Evolutionary conservation across 2,888 invertebrate genomes (phyloP).

Genomic region (Oscheius sp.): DNA sequence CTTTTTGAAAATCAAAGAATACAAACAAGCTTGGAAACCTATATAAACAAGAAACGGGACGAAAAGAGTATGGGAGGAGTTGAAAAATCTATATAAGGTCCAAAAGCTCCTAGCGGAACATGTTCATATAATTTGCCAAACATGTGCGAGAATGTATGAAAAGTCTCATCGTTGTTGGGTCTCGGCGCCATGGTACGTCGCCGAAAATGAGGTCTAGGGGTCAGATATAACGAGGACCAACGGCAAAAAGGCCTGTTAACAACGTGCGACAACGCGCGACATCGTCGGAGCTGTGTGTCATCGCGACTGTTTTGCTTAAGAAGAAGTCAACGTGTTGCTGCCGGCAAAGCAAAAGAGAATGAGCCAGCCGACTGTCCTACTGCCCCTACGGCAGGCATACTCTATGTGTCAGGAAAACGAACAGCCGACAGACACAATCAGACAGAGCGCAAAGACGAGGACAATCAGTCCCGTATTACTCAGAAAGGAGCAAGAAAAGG

Average conservation of each 20-base stretch:
- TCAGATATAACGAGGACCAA: slow-evolving; percentile 30
- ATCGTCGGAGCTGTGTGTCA: neutral
- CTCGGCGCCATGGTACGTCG: slow-evolving; percentile 21
- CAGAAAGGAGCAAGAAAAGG: neutral
- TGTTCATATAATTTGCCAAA: too few species aligned
- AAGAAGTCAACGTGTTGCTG: neutral
- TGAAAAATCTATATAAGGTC: too few species aligned
- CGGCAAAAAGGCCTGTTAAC: slow-evolving; percentile 25
- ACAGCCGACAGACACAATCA: neutral
- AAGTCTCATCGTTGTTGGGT: neutral
- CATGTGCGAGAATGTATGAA: neutral
- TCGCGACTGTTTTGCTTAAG: slow-evolving; percentile 5
- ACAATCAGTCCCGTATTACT: too few species aligned
- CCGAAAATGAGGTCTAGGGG: slow-evolving; percentile 30
- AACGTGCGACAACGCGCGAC: neutral
- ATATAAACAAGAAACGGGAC: too few species aligned
- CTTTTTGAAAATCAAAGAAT: neutral
- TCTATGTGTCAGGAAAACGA: too few species aligned
- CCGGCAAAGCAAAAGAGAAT: neutral
- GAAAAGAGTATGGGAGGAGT: too few species aligned
- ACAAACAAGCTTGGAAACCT: neutral
- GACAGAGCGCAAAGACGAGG: too few species aligned
- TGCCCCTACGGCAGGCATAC: neutral
- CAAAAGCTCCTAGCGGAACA: too few species aligned
- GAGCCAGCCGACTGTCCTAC: neutral